Evolutionary conservation across 2,888 invertebrate species (phyloP).

Genomic region (Cephus spinipes): DNA sequence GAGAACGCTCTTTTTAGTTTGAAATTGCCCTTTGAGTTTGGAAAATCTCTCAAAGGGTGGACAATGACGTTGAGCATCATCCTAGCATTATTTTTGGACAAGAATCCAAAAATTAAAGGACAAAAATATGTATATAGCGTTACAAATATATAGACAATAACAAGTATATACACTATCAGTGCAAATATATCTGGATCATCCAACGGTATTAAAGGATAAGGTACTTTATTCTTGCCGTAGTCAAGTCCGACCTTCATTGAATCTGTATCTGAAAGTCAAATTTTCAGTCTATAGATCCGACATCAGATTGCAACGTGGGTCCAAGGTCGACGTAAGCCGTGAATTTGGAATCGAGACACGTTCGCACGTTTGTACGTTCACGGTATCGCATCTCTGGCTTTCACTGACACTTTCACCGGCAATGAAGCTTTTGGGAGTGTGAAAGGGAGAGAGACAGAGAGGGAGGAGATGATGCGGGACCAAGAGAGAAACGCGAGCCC

Average conservation of each 20-base stretch:
- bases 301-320: not conserved
- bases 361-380: conserved; percentile 20
- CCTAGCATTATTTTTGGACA: not conserved
- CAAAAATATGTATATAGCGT: not conserved
- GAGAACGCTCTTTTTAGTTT: not conserved
- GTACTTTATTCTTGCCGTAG: not conserved
- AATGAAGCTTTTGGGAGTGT: not conserved
- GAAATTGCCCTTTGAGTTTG: not conserved
- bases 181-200: not conserved
- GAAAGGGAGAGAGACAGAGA: not conserved
- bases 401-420: conserved; percentile 21
- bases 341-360: conserved; percentile 36
- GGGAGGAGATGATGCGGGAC: not conserved
- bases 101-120: not conserved
- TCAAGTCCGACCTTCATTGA: not conserved
- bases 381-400: conserved; percentile 17
- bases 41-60: not conserved
- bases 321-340: conserved; percentile 19
- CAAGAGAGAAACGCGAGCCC: not conserved
- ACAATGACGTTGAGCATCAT: not conserved
- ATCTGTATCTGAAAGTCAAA: not conserved
- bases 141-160: not conserved
- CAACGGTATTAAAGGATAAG: not conserved
- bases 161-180: not conserved
- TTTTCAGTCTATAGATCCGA: not conserved